Percentiles rank a stretch among this genome's conserved stretches.
phyloP scores from a whole-genome alignment of 2,113 vertebrate species.

The Meleagris gallopavo region DNA sequence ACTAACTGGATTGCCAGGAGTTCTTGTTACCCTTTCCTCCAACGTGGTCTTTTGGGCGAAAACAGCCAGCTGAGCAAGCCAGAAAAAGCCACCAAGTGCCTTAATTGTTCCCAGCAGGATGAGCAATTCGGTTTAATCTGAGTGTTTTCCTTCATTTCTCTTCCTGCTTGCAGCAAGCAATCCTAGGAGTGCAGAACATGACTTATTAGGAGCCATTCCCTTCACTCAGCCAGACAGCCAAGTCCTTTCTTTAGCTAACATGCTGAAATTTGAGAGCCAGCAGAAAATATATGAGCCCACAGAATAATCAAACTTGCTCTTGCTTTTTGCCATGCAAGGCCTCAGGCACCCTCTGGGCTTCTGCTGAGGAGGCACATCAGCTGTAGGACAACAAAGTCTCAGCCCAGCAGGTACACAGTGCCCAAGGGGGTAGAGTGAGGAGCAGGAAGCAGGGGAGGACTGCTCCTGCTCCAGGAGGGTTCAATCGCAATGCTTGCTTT shows the following conservation, averaged over 20 bases:
- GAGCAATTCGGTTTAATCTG: background rate
- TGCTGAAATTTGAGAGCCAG: background rate
- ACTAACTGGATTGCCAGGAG: background rate
- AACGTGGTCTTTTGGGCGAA: accelerated
- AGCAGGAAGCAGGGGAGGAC: background rate
- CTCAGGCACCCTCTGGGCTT: accelerated
- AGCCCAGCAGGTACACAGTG: background rate
- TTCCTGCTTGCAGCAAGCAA: background rate
- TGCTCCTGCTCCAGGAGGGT: background rate
- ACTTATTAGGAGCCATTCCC: background rate
- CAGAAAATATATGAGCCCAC: background rate
- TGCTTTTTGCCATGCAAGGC: background rate
- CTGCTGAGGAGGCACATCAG: background rate
- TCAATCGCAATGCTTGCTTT: background rate
- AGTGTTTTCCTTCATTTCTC: background rate
- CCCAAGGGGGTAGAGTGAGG: background rate
- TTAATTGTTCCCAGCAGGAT: background rate
- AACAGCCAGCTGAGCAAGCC: background rate
- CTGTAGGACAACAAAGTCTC: background rate
- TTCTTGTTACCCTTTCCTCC: background rate
- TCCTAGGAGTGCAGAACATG: background rate
- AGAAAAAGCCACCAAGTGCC: background rate
- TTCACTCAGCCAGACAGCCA: background rate
- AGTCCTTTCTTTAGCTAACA: background rate
- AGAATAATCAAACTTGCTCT: background rate